Conservation (phyloP, 2,888 invertebrate species). For the Eupithecia pulchellata region DNA sequence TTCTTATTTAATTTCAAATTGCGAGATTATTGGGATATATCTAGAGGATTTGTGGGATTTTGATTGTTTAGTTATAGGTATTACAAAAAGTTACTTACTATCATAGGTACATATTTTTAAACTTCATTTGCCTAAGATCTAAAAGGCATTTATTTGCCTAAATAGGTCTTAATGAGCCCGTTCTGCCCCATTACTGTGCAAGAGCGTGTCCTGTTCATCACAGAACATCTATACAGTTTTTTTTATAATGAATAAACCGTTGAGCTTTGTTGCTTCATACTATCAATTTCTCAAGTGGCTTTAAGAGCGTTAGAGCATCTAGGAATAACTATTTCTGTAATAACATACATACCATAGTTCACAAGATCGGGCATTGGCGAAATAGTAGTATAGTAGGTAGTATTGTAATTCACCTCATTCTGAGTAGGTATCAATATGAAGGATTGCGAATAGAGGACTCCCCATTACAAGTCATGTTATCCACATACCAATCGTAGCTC, state of each 20-base stretch:
- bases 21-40: too few species aligned
- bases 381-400: too few species aligned
- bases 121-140: background rate
- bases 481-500: slow-evolving; percentile 60
- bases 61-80: background rate
- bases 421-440: background rate
- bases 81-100: background rate
- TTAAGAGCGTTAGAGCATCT: background rate
- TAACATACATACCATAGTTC: background rate
- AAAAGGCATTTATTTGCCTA: background rate
- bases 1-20: background rate
- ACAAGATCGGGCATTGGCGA: background rate
- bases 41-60: background rate
- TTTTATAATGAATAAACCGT: background rate
- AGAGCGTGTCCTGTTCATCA: background rate
- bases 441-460: background rate
- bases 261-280: background rate
- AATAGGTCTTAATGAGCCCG: background rate
- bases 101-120: too few species aligned
- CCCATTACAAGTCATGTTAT: slow-evolving; percentile 72
- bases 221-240: background rate
- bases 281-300: background rate
- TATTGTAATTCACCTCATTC: background rate
- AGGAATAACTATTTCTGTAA: background rate
- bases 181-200: background rate